A percentile compares a stretch with the other conserved stretches of the same genome.
phyloP scores from a whole-genome alignment of 2,797 vertebrate species.

The Rhabdomys pumilio region DNA sequence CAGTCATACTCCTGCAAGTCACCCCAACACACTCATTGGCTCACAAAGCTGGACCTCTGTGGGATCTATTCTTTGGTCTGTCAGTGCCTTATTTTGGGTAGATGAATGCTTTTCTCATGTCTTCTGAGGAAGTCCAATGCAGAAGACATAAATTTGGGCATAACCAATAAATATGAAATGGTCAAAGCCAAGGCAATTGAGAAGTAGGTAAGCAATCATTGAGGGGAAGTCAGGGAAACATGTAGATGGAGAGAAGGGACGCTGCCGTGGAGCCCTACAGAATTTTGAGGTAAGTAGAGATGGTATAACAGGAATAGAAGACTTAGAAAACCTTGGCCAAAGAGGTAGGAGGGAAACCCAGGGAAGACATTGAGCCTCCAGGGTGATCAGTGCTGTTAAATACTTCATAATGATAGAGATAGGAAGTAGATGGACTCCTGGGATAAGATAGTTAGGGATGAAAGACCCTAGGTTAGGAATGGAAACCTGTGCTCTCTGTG shows the following conservation, averaged over 20 bases:
- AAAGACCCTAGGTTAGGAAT: background rate
- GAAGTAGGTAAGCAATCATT: background rate
- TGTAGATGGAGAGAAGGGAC: background rate
- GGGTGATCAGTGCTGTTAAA: background rate
- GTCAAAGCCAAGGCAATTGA: background rate
- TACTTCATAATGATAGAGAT: background rate
- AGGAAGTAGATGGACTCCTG: background rate
- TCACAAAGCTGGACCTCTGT: background rate
- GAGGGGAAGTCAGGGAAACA: background rate
- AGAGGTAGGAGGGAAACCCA: background rate
- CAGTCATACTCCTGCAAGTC: background rate
- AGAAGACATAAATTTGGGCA: background rate
- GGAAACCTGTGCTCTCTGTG: background rate
- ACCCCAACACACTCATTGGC: background rate
- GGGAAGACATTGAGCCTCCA: background rate
- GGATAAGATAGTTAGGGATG: background rate
- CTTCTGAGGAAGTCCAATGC: background rate
- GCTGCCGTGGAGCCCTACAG: background rate
- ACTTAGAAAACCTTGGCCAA: background rate
- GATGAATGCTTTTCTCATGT: background rate
- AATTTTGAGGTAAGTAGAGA: background rate
- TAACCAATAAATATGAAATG: background rate
- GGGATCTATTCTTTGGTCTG: background rate
- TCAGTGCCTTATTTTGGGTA: background rate
- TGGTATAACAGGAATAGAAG: background rate